These are phyloP conservation scores for Spinibarbus caldwelli DNA, from an alignment of 2,797 vertebrate genomes.

Conservation along the genomic window DNA sequence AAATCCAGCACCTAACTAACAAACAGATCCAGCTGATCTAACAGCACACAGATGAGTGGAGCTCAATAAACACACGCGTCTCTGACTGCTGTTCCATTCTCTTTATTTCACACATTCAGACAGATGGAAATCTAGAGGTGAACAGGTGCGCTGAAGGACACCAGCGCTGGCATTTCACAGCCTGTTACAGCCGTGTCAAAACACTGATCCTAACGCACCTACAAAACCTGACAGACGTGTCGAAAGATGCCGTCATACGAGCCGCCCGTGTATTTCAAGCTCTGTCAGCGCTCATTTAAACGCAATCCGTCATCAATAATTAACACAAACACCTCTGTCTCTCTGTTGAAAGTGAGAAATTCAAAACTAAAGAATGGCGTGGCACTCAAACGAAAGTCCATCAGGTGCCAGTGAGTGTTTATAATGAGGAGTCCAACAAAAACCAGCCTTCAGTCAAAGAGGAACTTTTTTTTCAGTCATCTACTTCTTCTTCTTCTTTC, in stretches of 20 bases:
- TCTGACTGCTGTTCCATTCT: background rate
- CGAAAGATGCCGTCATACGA: too few species aligned
- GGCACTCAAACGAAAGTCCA: background rate
- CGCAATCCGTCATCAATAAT: background rate
- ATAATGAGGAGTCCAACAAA: too few species aligned
- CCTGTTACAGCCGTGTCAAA: conserved; percentile 11
- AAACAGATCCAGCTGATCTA: conserved; percentile 31
- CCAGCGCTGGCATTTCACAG: conserved; percentile 29
- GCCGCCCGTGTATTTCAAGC: conserved; percentile 34
- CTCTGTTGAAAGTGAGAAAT: background rate
- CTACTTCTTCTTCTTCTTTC: conserved; percentile 96
- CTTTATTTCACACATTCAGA: conserved; percentile 19
- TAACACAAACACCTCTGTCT: background rate
- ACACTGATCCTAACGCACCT: conserved; percentile 16
- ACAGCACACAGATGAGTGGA: background rate
- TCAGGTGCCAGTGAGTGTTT: background rate
- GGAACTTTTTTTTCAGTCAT: background rate
- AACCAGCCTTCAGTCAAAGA: background rate
- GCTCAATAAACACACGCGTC: conserved; percentile 22
- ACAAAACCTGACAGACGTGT: too few species aligned
- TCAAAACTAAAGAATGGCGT: background rate
- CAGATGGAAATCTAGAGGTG: background rate
- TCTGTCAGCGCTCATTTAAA: conserved; percentile 20
- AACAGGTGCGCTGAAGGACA: conserved; percentile 63
- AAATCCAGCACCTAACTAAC: conserved; percentile 51